Base-by-base conservation (phyloP, 2,888 invertebrate species). In the Tubulanus polymorphus region DNA sequence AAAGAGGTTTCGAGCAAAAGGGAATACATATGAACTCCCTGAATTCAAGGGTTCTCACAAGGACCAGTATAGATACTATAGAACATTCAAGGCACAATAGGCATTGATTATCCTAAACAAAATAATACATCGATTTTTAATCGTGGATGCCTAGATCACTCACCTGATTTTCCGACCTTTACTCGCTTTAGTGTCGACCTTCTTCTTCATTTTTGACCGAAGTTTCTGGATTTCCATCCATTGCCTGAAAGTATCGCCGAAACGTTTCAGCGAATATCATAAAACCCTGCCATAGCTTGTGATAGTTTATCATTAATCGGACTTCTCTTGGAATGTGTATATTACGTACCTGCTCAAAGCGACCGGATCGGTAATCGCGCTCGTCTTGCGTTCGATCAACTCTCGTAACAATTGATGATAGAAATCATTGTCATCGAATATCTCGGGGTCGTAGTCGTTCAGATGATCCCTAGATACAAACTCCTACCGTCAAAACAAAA, bases 341-440 rank as follows among this genome's bases (percentile, higher is more conserved):
- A n/a, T n/a, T n/a, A n/a, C n/a, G n/a, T 66, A 81, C 80, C 80
- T 85, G 73, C 91, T 89, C 45, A 94, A 83, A 67, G 91, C 90
- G 8, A 89, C 84, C 0, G 93, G 91, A 81, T 92, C 93, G 0
- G 87, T 87, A 10, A 90, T 84, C 35, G 88, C 87, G 2, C 88
- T 85, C 0, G 92, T 88, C 79, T 94, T 94, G 63, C 88, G 87
- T 76, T 96, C 93, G 61, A 97, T 94, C 37, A 97, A 81, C 76
- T 96, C 94, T 61, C 92, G 83, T 45, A 97, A 81, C 53, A 95
- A 82, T 70, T 93, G 91, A 78, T 95, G 94, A 79, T 97, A 97
- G 78, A 97, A 97, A 75, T 97, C 97, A 69, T 90, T 90, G 73
- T 97, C 97, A 77, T 97, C 95, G 81, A 92, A 97, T 69, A 96